phyloP scores from a whole-genome alignment of 2,113 vertebrate species.

The Aptenodytes patagonicus region DNA sequence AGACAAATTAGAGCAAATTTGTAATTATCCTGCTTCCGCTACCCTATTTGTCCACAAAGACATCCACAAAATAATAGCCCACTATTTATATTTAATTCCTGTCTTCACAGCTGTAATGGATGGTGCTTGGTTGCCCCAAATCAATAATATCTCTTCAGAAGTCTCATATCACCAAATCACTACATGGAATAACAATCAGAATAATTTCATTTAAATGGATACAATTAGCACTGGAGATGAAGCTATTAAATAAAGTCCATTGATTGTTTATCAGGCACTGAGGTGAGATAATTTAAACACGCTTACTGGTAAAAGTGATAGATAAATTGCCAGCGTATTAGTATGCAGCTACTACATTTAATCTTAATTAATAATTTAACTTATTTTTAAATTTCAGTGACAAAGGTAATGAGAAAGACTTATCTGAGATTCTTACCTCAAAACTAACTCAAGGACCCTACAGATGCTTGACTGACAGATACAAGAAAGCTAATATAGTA shows the following conservation, averaged over 20 bases:
- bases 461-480: neutral
- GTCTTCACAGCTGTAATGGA: constrained; percentile 45
- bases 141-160: constrained; percentile 57
- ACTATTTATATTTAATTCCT: constrained; percentile 39
- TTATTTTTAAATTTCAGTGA: neutral
- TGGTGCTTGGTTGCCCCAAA: constrained; percentile 11
- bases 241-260: constrained; percentile 34
- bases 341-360: neutral
- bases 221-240: constrained; percentile 38
- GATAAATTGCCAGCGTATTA: neutral
- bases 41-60: constrained; percentile 46
- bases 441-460: neutral
- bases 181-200: constrained; percentile 49
- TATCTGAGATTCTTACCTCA: neutral
- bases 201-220: constrained; percentile 54
- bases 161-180: constrained; percentile 35
- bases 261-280: constrained; percentile 42
- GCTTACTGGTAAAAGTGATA: neutral
- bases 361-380: neutral
- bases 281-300: constrained; percentile 13
- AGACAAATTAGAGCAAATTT: constrained; percentile 33
- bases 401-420: neutral
- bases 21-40: constrained; percentile 23
- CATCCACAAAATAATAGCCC: constrained; percentile 29
- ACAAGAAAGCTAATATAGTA: neutral